phyloP scores from a whole-genome alignment of 1,140 invertebrate species.

The Trichonephila clavipes region DNA sequence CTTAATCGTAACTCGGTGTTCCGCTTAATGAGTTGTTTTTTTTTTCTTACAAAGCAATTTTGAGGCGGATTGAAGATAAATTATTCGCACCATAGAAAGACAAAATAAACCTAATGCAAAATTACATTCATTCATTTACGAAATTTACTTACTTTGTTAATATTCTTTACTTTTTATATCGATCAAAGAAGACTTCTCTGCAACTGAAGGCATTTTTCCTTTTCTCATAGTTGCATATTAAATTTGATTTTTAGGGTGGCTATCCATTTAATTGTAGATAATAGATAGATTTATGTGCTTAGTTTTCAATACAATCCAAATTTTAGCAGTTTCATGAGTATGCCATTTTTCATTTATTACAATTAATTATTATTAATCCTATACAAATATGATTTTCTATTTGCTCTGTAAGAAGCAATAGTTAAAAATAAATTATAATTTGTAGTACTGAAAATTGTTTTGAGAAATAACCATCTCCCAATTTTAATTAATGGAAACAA shows the following conservation, averaged over 20 bases:
- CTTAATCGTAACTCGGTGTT: slow-evolving; percentile 56
- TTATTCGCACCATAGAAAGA: slow-evolving; percentile 31
- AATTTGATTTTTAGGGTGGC: not conserved
- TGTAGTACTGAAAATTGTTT: too few species aligned
- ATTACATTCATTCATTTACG: slow-evolving; percentile 46
- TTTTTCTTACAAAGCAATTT: slow-evolving; percentile 36
- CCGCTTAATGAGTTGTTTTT: not conserved
- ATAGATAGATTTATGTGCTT: not conserved
- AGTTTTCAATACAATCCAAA: too few species aligned
- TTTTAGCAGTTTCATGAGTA: too few species aligned
- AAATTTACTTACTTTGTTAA: slow-evolving; percentile 24
- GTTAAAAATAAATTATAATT: too few species aligned
- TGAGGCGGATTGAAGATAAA: slow-evolving; percentile 39
- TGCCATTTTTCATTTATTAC: too few species aligned
- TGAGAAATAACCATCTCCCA: too few species aligned
- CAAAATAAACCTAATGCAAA: slow-evolving; percentile 36
- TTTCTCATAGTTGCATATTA: not conserved
- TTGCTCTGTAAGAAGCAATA: too few species aligned
- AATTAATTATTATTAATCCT: too few species aligned
- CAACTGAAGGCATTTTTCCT: not conserved
- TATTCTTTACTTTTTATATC: slow-evolving; percentile 16
- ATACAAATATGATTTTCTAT: too few species aligned
- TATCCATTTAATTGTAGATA: not conserved
- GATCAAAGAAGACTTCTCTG: not conserved
- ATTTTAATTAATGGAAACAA: too few species aligned